A percentile compares a stretch with the other conserved stretches of the same genome.
phyloP scores from a whole-genome alignment of 2,797 vertebrate genomes.

The Lindbergichthys nudifrons region DNA sequence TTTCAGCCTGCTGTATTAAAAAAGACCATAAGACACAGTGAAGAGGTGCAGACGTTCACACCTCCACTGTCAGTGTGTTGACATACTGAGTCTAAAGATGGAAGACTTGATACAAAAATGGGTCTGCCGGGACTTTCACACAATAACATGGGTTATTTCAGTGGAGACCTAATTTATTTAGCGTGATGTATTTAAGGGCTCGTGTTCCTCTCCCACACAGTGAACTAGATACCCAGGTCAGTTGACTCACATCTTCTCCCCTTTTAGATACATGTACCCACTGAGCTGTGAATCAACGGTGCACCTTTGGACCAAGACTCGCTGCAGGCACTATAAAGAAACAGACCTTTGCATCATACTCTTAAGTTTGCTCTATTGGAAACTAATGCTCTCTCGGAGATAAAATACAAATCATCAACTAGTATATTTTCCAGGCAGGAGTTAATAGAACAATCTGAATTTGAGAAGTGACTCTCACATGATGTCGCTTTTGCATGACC shows the following conservation, averaged over 20 bases:
- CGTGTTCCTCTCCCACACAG: conserved; percentile 41
- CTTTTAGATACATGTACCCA: conserved; percentile 76
- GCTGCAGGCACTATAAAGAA: conserved; percentile 56
- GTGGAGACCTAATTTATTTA: conserved; percentile 63
- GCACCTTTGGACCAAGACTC: conserved; percentile 38
- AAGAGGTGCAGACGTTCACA: conserved; percentile 12
- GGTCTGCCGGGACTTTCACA: conserved; percentile 41
- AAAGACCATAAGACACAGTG: not conserved
- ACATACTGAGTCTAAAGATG: conserved; percentile 27
- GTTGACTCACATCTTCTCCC: conserved; percentile 67
- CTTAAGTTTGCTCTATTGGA: conserved; percentile 11
- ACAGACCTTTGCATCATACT: conserved; percentile 46
- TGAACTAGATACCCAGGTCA: conserved; percentile 73
- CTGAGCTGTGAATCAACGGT: conserved; percentile 62
- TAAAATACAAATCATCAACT: not conserved
- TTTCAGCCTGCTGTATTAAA: not conserved
- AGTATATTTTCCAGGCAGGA: conserved; percentile 12
- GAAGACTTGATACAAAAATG: conserved; percentile 20
- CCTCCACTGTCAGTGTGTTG: conserved; percentile 7
- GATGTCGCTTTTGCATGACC: conserved; percentile 2
- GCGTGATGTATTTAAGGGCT: conserved; percentile 61
- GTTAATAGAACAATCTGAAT: not conserved
- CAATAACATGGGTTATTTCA: conserved; percentile 48
- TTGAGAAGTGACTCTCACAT: conserved; percentile 2
- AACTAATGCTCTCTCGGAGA: not conserved